A percentile compares a stretch with the other conserved stretches of the same genome.
phyloP scores from a whole-genome alignment of 2,888 invertebrate species.

The Abrostola tripartita region DNA sequence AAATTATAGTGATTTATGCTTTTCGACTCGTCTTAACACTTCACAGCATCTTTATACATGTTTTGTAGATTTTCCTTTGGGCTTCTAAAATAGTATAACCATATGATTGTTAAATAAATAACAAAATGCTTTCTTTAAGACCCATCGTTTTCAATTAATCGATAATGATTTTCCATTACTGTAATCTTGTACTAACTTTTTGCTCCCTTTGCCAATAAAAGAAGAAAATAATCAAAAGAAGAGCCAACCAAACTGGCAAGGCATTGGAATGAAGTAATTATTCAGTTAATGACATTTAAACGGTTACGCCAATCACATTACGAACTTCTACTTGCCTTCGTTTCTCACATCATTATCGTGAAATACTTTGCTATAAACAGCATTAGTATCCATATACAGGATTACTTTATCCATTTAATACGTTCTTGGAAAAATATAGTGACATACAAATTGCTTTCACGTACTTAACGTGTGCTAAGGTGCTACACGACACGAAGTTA shows the following conservation, averaged over 20 bases:
- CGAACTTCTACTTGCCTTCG: constrained; percentile 29
- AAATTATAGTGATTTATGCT: constrained; percentile 29
- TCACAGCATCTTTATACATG: constrained; percentile 11
- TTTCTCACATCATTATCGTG: constrained; percentile 47
- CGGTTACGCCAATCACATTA: constrained; percentile 38
- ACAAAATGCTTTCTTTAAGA: background rate
- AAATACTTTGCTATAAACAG: constrained; percentile 32
- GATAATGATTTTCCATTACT: constrained; percentile 7
- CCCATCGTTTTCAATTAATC: background rate
- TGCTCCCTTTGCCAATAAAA: background rate
- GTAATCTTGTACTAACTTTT: constrained; percentile 4
- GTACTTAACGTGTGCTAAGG: constrained; percentile 51
- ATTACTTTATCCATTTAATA: constrained; percentile 50
- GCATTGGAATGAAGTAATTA: constrained; percentile 45
- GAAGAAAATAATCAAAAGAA: constrained; percentile 9
- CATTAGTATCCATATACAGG: constrained; percentile 43
- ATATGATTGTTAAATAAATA: constrained; percentile 21
- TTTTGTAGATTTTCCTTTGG: background rate
- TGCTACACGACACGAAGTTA: constrained; percentile 32
- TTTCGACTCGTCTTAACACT: constrained; percentile 23
- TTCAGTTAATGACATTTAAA: constrained; percentile 39
- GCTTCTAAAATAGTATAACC: constrained; percentile 14
- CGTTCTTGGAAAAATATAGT: constrained; percentile 56
- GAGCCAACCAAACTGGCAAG: constrained; percentile 26
- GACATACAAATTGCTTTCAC: constrained; percentile 71